These are phyloP conservation scores for Leptinotarsa defecta DNA, from an alignment of 1,140 invertebrate genomes.

Conservation along the genomic window DNA sequence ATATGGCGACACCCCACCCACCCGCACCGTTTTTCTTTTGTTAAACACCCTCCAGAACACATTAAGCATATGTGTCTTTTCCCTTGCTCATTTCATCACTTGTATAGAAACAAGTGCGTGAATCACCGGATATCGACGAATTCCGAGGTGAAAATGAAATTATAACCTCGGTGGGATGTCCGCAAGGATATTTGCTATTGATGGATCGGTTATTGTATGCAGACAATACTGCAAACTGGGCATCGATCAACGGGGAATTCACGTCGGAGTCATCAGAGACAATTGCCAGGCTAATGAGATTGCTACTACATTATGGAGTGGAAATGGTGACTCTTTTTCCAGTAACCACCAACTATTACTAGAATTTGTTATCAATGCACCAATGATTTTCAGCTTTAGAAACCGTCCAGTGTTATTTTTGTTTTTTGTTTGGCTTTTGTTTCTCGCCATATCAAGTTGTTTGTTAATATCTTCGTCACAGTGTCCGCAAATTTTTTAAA, in stretches of 20 bases:
- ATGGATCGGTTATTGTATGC: conserved; percentile 8
- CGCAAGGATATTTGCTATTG: not conserved
- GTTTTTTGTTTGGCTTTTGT: too few relatives aligned
- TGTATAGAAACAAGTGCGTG: conserved; percentile 22
- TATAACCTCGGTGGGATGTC: conserved; percentile 2
- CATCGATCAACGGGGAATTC: not conserved
- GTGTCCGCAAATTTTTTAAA: too few relatives aligned
- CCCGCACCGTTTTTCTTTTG: conserved; percentile 25
- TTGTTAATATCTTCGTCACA: too few relatives aligned
- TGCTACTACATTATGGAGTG: not conserved
- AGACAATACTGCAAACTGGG: not conserved
- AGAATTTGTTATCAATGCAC: too few relatives aligned
- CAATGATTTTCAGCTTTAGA: too few relatives aligned
- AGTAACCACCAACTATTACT: too few relatives aligned
- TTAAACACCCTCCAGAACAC: conserved; percentile 28
- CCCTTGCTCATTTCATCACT: conserved; percentile 26
- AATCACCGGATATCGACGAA: conserved; percentile 8
- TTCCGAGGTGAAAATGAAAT: conserved; percentile 6
- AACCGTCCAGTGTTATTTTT: too few relatives aligned
- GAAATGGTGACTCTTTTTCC: not conserved
- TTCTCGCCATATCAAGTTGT: too few relatives aligned
- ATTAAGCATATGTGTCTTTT: conserved; percentile 47
- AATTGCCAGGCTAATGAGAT: not conserved
- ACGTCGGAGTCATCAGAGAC: not conserved
- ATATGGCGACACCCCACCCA: conserved; percentile 20